Conservation (phyloP, 2,797 vertebrate species). For the Ctenochaetus hawaiiensis region DNA sequence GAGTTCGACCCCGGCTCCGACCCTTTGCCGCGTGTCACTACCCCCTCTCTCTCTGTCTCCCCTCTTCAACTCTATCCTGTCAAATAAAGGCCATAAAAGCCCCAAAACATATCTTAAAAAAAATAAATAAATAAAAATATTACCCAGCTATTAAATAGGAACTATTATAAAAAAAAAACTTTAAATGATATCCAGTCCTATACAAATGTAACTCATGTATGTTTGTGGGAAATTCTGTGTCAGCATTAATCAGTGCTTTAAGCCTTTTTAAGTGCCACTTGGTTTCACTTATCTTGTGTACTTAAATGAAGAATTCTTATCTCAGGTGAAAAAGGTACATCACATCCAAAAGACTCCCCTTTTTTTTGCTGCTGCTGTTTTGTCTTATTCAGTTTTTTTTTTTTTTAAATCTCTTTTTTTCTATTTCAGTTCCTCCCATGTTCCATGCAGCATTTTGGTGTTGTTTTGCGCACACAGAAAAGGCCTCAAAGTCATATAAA, state of each 20-base stretch:
- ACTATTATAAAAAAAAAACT: constrained; percentile 4
- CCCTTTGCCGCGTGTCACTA: no score
- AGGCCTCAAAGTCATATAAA: constrained; percentile 14
- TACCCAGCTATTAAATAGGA: background rate
- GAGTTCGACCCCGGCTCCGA: no score
- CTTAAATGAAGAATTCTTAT: constrained; percentile 62
- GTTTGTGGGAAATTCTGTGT: constrained; percentile 10
- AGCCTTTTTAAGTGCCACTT: constrained; percentile 64
- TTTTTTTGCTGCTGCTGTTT: constrained; percentile 32
- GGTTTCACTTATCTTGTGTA: constrained; percentile 42
- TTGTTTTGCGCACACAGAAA: constrained; percentile 41
- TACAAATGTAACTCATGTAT: constrained; percentile 3
- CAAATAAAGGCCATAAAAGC: no score
- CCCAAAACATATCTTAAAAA: no score
- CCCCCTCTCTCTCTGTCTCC: no score
- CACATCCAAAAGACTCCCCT: constrained; percentile 48
- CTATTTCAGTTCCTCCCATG: constrained; percentile 23
- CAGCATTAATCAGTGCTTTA: constrained; percentile 50
- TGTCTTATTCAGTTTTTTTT: constrained; percentile 31
- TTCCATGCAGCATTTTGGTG: constrained; percentile 31
- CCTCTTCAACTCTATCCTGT: no score
- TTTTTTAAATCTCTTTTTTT: constrained; percentile 2
- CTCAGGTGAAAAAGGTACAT: constrained; percentile 77
- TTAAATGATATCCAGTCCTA: constrained; percentile 22
- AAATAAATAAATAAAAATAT: no score